Percentiles rank a stretch among this genome's conserved stretches.
Evolutionary conservation across 30 jellyfish, hydroid and myxozoan genomes (phyloP).

Genomic region (Catostylus mosaicus): DNA sequence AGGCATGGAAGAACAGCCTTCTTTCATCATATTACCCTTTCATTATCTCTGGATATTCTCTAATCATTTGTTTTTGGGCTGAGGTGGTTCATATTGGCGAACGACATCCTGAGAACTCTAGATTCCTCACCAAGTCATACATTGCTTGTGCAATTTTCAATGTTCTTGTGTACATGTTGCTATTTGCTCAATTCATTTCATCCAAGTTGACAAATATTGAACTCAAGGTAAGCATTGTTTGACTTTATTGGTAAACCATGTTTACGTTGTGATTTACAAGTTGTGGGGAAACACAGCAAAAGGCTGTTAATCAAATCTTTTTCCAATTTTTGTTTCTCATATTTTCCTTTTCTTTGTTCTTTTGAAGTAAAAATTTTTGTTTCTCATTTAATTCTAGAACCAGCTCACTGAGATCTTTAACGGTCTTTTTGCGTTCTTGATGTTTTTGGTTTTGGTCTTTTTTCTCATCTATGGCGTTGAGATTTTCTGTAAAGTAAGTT

Average conservation of each 20-base stretch:
- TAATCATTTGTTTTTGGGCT: constrained; percentile 94
- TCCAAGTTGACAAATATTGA: constrained; percentile 59
- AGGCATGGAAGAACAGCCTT: constrained; percentile 81
- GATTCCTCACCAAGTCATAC: constrained; percentile 85
- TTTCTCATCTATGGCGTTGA: constrained; percentile 96
- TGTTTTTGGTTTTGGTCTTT: constrained; percentile 87
- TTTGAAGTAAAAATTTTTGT: too few species aligned
- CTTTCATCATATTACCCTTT: constrained; percentile 82
- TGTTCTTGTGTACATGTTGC: constrained; percentile 72
- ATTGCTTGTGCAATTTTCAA: constrained; percentile 83
- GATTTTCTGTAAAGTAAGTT: constrained; percentile 91
- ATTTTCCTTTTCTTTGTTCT: too few species aligned
- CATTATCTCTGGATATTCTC: constrained; percentile 78
- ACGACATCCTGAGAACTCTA: constrained; percentile 64
- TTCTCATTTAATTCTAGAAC: constrained; percentile 36
- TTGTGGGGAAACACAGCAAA: too few species aligned
- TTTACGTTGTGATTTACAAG: too few species aligned
- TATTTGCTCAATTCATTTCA: constrained; percentile 83
- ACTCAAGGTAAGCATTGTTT: constrained; percentile 34
- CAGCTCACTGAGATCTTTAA: constrained; percentile 75
- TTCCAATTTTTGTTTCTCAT: too few species aligned
- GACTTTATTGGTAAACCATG: too few species aligned
- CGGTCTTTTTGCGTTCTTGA: constrained; percentile 82
- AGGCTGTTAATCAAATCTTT: too few species aligned
- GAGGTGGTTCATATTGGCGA: constrained; percentile 94